A percentile compares a stretch with the other conserved stretches of the same genome.
Evolutionary conservation across 2,797 vertebrate species (phyloP).

Genomic region (Serranus cabrilla): DNA sequence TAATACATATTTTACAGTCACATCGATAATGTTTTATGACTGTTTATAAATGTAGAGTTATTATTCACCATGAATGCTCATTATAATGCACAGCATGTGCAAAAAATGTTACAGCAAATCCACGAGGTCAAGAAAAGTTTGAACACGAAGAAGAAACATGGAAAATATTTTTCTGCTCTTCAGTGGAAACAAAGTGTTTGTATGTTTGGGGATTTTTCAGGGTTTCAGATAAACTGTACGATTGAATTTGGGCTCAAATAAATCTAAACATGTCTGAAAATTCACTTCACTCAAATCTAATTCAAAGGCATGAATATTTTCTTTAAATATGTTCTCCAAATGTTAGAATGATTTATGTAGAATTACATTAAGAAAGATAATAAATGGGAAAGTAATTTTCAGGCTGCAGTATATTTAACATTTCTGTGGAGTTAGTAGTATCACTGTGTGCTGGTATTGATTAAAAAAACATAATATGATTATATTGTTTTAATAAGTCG

Average conservation of each 20-base stretch:
- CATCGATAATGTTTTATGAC: no score
- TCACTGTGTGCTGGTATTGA: no score
- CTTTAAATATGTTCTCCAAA: not conserved
- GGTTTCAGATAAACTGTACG: not conserved
- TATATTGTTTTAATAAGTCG: no score
- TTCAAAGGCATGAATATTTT: not conserved
- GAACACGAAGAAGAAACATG: not conserved
- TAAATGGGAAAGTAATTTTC: no score
- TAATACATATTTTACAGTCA: no score
- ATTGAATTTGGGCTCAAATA: not conserved
- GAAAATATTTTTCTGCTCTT: not conserved
- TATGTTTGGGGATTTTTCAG: not conserved
- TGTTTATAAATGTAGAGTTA: no score
- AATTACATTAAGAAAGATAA: no score
- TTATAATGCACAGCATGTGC: not conserved
- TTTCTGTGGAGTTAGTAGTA: no score
- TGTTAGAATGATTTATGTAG: not conserved
- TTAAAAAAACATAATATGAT: no score
- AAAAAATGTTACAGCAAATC: not conserved
- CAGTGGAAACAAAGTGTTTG: not conserved
- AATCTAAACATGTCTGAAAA: not conserved
- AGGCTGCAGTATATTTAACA: no score
- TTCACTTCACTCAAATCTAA: not conserved
- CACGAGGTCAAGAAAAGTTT: not conserved
- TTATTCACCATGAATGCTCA: no score